Evolutionary conservation across 2,113 vertebrate genomes (phyloP), one percentile per base, ranked within the genome.

Genomic region (Gymnorhina tibicen): DNA sequence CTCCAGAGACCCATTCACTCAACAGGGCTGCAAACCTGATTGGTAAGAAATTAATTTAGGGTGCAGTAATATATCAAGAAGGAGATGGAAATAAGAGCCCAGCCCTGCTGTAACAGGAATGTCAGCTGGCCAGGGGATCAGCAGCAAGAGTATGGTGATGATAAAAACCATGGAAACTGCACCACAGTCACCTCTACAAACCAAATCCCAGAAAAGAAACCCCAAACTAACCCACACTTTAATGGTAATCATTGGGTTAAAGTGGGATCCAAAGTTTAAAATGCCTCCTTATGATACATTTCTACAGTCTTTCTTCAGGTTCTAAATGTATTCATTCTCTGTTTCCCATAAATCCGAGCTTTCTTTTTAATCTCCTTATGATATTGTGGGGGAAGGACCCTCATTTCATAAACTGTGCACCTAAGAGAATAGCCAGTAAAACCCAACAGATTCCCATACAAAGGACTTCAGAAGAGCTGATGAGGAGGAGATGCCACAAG

Each of bases 1-100:
- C 88, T 92, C 93, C 78, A 62, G 95, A 84, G 85, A 82, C 66
- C 56, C 24, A 26, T 74, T 85, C 55, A 50, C 18, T 91, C 86
- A 55, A 72, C 75, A 76, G 60, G 59, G 58, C 95, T 78, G 42
- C 67, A 82, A 94, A 95, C 27, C 58, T 72, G 75, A 91, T 17
- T 21, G 82, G 56, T 41, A 50, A 91, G 82, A 88, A 96, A 93
- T 89, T 91, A 41, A 95, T 95, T 91, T 58, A 72, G 78, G 74
- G 17, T 26, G 52, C 72, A 82, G 42, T 27, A n/a, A 92, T 46
- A 49, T 22, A 70, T 95, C 62, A 83, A 69, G 69, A 84, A 68
- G 46, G 91, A 89, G 63, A 81, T 60, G 67, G 18, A 50, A 84
- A 82, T 17, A 33, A 84, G 60, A 67, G 52, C 68, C n/a, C 49